Conservation (phyloP, 35 echinoderm and acorn worm genomes). For the Apostichopus parvimensis region DNA sequence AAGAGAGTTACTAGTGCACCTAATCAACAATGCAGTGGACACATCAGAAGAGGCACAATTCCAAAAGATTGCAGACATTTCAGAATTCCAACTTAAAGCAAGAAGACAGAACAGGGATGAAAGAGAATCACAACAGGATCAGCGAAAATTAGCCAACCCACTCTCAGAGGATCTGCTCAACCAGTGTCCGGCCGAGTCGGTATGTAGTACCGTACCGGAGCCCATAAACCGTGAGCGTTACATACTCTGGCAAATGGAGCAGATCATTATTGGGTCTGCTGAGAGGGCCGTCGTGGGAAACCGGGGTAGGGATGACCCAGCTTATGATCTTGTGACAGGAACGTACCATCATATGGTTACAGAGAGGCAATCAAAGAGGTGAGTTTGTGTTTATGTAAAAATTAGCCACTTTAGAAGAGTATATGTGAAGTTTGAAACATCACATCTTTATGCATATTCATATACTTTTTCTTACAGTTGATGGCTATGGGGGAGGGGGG, state of each 20-base stretch:
- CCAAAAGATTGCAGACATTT: background rate
- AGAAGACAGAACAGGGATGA: background rate
- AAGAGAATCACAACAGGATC: background rate
- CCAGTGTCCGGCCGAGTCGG: background rate
- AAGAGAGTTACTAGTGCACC: constrained; percentile 26
- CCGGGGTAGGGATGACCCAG: constrained; percentile 7
- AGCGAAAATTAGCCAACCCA: background rate
- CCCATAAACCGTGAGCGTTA: background rate
- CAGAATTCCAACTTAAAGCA: background rate
- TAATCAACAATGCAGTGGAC: constrained; percentile 40
- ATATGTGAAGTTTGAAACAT: too few relatives aligned
- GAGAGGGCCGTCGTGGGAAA: constrained; percentile 4
- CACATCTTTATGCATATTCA: too few relatives aligned
- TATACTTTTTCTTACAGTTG: too few relatives aligned
- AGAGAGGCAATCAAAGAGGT: constrained; percentile 54
- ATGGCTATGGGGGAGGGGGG: background rate
- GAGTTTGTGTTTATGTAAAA: too few relatives aligned
- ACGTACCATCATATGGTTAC: constrained; percentile 50
- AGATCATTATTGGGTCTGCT: constrained; percentile 2
- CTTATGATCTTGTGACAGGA: constrained; percentile 47
- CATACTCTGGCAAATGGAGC: background rate
- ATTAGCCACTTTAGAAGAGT: too few relatives aligned
- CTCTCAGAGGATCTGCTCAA: background rate
- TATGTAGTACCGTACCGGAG: background rate
- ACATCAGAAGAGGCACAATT: background rate